phyloP scores from a whole-genome alignment of 2,113 vertebrate species.

The Toxotes chatareus region DNA sequence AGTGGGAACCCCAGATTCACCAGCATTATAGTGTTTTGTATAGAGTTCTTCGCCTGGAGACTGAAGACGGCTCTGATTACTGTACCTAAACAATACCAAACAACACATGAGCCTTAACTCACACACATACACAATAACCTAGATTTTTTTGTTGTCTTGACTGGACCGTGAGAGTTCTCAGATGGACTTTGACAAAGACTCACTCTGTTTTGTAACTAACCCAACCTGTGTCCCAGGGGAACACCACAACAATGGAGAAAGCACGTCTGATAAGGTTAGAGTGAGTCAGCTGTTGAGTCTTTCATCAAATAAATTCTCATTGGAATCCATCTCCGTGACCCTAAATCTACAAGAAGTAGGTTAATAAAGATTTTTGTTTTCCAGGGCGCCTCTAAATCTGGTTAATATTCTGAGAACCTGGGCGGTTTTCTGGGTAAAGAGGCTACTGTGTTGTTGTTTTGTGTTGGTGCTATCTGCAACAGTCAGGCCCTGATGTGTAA shows the following conservation, averaged over 20 bases:
- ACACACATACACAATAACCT: constrained; percentile 32
- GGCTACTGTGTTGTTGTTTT: constrained; percentile 50
- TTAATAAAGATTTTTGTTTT: constrained; percentile 60
- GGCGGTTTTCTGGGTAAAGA: constrained; percentile 37
- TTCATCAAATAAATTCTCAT: constrained; percentile 29
- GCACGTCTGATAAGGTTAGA: constrained; percentile 4
- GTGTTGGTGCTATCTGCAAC: constrained; percentile 25
- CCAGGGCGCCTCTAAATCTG: constrained; percentile 52
- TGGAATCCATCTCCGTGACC: constrained; percentile 25
- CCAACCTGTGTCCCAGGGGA: background rate
- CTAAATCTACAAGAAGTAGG: constrained; percentile 46
- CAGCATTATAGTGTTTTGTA: constrained; percentile 44
- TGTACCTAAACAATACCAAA: constrained; percentile 48
- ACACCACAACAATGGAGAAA: constrained; percentile 4
- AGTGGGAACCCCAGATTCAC: constrained; percentile 47
- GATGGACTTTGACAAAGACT: constrained; percentile 20
- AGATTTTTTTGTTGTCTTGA: constrained; percentile 13
- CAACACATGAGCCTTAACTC: constrained; percentile 50
- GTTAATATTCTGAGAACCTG: constrained; percentile 25
- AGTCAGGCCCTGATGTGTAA: constrained; percentile 52
- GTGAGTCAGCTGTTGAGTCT: background rate
- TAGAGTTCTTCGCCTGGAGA: constrained; percentile 65
- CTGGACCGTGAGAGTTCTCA: constrained; percentile 2
- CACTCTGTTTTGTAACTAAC: constrained; percentile 45
- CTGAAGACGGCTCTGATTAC: constrained; percentile 64